Evolutionary conservation across 2,888 invertebrate genomes (phyloP).

Genomic region (Trichopria drosophilae): DNA sequence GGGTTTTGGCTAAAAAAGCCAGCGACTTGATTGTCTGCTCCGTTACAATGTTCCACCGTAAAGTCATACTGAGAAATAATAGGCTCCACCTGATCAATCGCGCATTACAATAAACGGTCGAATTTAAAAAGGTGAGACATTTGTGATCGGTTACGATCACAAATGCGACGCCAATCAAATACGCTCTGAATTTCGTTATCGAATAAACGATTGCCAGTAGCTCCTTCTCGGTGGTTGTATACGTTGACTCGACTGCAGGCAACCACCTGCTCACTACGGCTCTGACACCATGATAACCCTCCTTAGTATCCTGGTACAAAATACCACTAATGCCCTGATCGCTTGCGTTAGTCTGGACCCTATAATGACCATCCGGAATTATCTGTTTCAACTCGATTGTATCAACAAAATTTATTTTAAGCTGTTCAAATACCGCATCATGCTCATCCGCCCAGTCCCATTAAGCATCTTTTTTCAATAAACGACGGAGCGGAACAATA

Average conservation of each 20-base stretch:
- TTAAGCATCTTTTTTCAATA: too few species aligned
- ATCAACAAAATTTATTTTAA: too few species aligned
- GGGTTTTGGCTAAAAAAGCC: too few species aligned
- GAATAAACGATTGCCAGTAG: slow-evolving; percentile 38
- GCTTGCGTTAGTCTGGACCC: slow-evolving; percentile 27
- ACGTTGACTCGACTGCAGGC: slow-evolving; percentile 30
- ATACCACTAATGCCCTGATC: too few species aligned
- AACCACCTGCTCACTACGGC: slow-evolving; percentile 38
- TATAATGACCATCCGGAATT: slow-evolving; percentile 10
- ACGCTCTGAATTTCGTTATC: slow-evolving; percentile 39
- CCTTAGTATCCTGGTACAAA: slow-evolving; percentile 27
- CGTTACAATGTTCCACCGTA: slow-evolving; percentile 35
- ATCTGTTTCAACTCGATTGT: too few species aligned
- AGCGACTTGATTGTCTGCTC: slow-evolving; percentile 39
- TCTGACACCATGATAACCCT: slow-evolving; percentile 25
- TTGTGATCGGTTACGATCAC: slow-evolving; percentile 41
- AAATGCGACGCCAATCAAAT: slow-evolving; percentile 35
- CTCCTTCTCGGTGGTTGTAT: slow-evolving; percentile 41
- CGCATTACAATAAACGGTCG: too few species aligned
- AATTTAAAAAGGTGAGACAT: too few species aligned
- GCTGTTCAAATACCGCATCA: too few species aligned
- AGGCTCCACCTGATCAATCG: too few species aligned
- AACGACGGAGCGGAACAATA: slow-evolving; percentile 3
- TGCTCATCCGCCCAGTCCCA: too few species aligned
- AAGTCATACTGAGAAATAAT: slow-evolving; percentile 40